These are phyloP conservation scores for Solenodon paradoxus DNA, from an alignment of 2,113 vertebrate species.

Conservation along the genomic window DNA sequence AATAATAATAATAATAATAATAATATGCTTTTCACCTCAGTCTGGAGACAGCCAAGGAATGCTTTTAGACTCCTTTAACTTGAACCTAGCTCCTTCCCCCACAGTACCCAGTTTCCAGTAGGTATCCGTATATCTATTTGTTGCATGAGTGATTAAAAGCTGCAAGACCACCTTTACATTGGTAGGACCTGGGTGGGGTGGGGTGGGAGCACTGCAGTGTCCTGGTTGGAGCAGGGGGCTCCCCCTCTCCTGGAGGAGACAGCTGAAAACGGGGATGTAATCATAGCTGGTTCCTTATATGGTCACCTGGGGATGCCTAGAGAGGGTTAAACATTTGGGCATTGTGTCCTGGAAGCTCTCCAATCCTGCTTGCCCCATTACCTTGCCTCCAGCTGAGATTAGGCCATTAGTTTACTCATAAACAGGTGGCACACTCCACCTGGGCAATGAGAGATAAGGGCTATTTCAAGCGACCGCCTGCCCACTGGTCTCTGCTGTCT, in stretches of 20 bases:
- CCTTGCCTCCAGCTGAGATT: slow-evolving; percentile 78
- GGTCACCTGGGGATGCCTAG: neutral
- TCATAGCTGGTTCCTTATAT: neutral
- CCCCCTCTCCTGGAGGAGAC: neutral
- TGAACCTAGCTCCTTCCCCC: neutral
- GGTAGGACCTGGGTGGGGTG: neutral
- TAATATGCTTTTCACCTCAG: neutral
- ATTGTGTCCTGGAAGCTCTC: neutral
- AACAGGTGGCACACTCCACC: slow-evolving; percentile 85
- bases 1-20: too few species aligned
- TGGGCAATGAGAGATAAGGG: slow-evolving; percentile 77
- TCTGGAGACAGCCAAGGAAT: neutral
- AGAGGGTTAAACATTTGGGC: slow-evolving; percentile 24
- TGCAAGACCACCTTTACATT: neutral
- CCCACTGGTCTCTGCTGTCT: neutral
- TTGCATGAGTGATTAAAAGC: neutral
- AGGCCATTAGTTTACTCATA: slow-evolving; percentile 82
- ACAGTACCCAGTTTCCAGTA: rapidly evolving
- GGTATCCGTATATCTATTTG: neutral
- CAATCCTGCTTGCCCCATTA: slow-evolving; percentile 51
- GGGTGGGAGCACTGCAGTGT: too few species aligned
- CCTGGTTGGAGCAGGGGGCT: neutral
- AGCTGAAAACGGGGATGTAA: neutral
- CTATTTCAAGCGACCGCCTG: neutral
- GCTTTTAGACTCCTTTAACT: neutral